Evolutionary conservation across 2,888 invertebrate genomes (phyloP).

Genomic region (Ormia ochracea): DNA sequence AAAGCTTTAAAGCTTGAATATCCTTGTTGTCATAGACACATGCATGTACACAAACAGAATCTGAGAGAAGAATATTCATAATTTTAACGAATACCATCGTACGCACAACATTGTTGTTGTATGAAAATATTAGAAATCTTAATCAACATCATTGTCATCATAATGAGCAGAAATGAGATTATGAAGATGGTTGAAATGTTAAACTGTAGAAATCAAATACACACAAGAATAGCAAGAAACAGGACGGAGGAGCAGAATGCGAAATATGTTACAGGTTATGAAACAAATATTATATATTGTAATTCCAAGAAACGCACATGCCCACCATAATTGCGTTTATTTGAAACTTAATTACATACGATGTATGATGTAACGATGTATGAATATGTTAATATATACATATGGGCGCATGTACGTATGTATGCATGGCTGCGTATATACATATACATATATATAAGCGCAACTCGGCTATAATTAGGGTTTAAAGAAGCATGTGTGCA

Average conservation of each 20-base stretch:
- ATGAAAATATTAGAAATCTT: background rate
- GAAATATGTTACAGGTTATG: slow-evolving; percentile 26
- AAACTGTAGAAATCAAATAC: background rate
- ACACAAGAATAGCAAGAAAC: background rate
- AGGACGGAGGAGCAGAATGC: background rate
- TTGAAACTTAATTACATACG: background rate
- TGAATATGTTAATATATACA: background rate
- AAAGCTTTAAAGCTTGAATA: slow-evolving; percentile 4
- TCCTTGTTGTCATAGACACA: background rate
- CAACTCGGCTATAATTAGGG: background rate
- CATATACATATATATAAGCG: background rate
- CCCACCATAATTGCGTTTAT: background rate
- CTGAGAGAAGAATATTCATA: background rate
- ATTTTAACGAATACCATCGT: background rate
- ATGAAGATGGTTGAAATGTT: background rate
- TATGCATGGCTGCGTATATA: background rate
- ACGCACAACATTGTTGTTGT: background rate
- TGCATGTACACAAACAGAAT: background rate
- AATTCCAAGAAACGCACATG: background rate
- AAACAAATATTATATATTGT: slow-evolving; percentile 37
- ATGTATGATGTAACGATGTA: too few species aligned
- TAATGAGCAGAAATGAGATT: background rate
- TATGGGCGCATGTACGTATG: background rate
- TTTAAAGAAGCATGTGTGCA: background rate
- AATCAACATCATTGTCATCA: slow-evolving; percentile 3